phyloP scores from a whole-genome alignment of 2,888 invertebrate species.

The Parapristionchus giblindavisi region DNA sequence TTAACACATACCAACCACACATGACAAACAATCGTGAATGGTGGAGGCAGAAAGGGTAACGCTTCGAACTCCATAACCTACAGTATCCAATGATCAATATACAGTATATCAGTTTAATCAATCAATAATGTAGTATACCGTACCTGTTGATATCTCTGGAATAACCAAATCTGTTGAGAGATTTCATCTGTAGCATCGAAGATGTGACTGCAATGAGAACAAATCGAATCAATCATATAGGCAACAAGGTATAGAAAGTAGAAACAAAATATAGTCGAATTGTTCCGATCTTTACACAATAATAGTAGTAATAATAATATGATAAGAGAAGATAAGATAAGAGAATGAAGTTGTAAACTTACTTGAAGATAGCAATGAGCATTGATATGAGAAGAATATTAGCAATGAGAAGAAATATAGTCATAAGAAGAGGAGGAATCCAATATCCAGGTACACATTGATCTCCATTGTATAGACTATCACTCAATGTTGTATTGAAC shows the following conservation, averaged over 20 bases:
- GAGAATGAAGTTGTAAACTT: conserved; percentile 48
- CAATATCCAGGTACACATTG: conserved; percentile 75
- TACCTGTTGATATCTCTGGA: conserved; percentile 86
- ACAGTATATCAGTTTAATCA: neutral
- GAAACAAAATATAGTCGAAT: neutral
- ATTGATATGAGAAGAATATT: conserved; percentile 96
- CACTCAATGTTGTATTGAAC: neutral
- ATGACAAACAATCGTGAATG: conserved; percentile 64
- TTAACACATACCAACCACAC: conserved; percentile 47
- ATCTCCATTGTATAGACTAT: conserved; percentile 11
- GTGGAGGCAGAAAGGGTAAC: conserved; percentile 92
- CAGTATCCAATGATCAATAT: conserved; percentile 3
- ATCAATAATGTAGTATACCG: neutral
- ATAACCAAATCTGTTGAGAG: conserved; percentile 98
- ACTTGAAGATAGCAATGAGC: conserved; percentile 96
- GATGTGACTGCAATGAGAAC: conserved; percentile 71
- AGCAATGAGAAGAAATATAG: conserved; percentile 91
- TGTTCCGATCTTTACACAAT: neutral
- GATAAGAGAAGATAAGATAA: neutral
- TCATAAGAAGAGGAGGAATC: conserved; percentile 90
- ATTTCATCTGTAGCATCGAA: conserved; percentile 86
- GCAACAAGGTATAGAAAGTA: neutral
- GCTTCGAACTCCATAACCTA: conserved; percentile 95
- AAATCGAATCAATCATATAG: neutral
- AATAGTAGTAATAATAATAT: neutral